phyloP scores from a whole-genome alignment of 2,797 vertebrate species.

The Choloepus didactylus region DNA sequence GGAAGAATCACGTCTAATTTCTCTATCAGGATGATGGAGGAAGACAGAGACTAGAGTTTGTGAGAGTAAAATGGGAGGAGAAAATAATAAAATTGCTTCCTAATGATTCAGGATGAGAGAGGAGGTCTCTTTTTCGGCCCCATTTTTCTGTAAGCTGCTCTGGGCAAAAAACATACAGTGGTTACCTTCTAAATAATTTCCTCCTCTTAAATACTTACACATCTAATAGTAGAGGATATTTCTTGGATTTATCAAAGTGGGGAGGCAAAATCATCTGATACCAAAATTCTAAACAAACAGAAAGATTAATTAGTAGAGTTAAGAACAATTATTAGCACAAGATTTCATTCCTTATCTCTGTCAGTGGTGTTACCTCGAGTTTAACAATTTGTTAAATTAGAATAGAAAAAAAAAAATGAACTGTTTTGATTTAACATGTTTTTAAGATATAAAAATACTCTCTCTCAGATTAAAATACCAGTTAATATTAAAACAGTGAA shows the following conservation, averaged over 20 bases:
- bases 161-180: not conserved
- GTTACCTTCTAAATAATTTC: not conserved
- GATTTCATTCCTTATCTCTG: constrained; percentile 25
- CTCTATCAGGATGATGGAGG: constrained; percentile 25
- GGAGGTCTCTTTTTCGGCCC: not conserved
- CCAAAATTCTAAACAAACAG: constrained; percentile 93
- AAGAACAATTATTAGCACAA: constrained; percentile 54
- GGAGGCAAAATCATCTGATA: constrained; percentile 98
- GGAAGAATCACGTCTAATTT: not conserved
- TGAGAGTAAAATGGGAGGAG: not conserved
- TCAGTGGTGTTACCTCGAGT: not conserved
- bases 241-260: constrained; percentile 94
- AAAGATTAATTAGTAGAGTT: constrained; percentile 69
- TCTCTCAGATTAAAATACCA: constrained; percentile 48
- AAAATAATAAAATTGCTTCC: not conserved
- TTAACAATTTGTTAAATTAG: constrained; percentile 50
- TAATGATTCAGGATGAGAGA: not conserved
- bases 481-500: constrained; percentile 47
- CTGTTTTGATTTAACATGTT: constrained; percentile 16
- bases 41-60: not conserved
- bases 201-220: constrained; percentile 93
- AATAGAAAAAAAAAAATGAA: constrained; percentile 49
- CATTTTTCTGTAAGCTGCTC: not conserved
- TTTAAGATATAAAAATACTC: constrained; percentile 56
- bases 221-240: constrained; percentile 97